Percentiles rank a stretch among this genome's conserved stretches.
Conservation (phyloP, 2,888 invertebrate species). For the Herminia tarsipennalis region DNA sequence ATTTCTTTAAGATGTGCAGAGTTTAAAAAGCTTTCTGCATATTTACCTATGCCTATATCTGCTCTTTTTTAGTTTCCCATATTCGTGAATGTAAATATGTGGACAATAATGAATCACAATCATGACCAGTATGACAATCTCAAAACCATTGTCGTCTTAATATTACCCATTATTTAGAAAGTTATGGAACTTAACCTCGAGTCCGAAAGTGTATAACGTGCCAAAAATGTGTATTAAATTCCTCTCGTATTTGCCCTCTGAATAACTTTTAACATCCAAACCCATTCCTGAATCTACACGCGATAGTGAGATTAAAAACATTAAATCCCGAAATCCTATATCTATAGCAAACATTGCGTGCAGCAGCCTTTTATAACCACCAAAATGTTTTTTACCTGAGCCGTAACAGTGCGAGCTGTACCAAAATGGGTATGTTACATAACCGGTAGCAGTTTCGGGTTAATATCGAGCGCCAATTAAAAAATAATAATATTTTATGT, state of each 20-base stretch:
- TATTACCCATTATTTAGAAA: no score
- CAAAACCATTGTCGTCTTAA: no score
- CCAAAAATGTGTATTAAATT: neutral
- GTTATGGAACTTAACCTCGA: no score
- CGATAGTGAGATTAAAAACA: constrained; percentile 30
- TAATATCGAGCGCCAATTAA: constrained; percentile 16
- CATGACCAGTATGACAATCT: no score
- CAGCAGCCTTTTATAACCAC: constrained; percentile 16
- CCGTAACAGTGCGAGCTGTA: constrained; percentile 15
- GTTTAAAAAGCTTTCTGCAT: no score
- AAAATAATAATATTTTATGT: constrained; percentile 7
- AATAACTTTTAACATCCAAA: neutral
- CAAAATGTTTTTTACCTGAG: constrained; percentile 8
- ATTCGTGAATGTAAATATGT: no score
- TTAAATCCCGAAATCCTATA: constrained; percentile 15
- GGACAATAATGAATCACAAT: no score
- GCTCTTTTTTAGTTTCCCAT: no score
- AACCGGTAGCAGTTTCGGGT: constrained; percentile 12
- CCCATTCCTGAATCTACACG: constrained; percentile 21
- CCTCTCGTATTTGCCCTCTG: neutral
- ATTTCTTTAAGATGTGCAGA: no score
- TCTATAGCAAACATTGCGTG: constrained; percentile 31
- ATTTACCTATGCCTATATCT: no score
- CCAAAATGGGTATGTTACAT: constrained; percentile 5
- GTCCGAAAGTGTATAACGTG: no score